phyloP scores from a whole-genome alignment of 2,113 vertebrate species.

The Lampris incognitus region DNA sequence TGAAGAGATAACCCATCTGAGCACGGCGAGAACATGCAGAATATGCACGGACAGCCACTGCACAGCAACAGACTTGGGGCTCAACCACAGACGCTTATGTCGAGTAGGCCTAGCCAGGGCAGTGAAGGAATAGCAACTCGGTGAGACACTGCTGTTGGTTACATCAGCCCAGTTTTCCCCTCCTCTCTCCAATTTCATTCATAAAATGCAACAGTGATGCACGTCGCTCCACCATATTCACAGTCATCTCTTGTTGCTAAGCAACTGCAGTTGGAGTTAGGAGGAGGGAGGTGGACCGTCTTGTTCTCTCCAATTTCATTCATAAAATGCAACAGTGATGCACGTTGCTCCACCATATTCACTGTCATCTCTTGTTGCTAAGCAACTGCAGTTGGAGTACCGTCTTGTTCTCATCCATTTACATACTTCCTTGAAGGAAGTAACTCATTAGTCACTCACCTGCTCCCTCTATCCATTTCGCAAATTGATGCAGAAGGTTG shows the following conservation, averaged over 20 bases:
- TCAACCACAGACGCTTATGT: too few species aligned
- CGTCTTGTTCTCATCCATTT: constrained; percentile 62
- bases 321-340: constrained; percentile 76
- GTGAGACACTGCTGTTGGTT: background rate
- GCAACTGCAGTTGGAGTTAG: constrained; percentile 65
- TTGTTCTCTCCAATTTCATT: constrained; percentile 72
- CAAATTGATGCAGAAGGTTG: background rate
- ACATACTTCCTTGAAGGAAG: constrained; percentile 26
- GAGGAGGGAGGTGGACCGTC: too few species aligned
- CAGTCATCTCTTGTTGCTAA: constrained; percentile 72
- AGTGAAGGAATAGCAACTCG: too few species aligned
- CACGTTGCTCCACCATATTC: constrained; percentile 66
- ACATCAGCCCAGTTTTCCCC: constrained; percentile 30
- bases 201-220: constrained; percentile 74
- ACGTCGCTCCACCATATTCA: constrained; percentile 68
- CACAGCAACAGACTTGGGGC: too few species aligned
- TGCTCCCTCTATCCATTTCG: constrained; percentile 29
- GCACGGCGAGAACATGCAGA: too few species aligned
- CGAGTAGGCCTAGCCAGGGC: background rate
- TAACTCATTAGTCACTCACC: constrained; percentile 50
- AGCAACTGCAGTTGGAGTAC: constrained; percentile 65
- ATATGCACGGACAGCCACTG: too few species aligned
- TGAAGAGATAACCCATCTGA: too few species aligned
- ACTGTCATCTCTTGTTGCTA: constrained; percentile 73
- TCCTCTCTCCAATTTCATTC: constrained; percentile 53